Conservation (phyloP, 2,888 invertebrate species). For the Oligia strigilis region DNA sequence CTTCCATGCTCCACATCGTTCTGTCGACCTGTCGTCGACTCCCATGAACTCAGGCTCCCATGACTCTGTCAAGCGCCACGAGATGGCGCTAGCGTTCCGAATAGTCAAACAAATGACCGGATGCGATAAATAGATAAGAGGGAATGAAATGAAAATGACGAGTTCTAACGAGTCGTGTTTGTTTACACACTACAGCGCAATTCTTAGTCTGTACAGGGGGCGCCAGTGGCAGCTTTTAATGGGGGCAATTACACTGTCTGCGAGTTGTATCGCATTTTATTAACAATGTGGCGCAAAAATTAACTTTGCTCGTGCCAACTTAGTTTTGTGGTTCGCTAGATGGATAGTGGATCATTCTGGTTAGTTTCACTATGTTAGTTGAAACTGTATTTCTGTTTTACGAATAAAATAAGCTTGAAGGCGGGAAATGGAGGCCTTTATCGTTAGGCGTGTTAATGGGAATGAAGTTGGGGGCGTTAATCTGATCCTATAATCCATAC, state of each 20-base stretch:
- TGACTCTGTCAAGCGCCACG: no score
- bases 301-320: constrained; percentile 52
- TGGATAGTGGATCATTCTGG: constrained; percentile 23
- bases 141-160: neutral
- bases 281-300: constrained; percentile 61
- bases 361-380: constrained; percentile 4
- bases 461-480: neutral
- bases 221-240: constrained; percentile 60
- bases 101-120: no score
- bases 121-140: neutral
- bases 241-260: constrained; percentile 66
- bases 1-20: no score
- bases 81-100: no score
- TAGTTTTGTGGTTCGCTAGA: constrained; percentile 32
- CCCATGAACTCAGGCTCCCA: no score
- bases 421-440: neutral
- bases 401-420: neutral
- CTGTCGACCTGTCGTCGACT: no score
- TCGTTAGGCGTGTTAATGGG: neutral
- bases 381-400: neutral
- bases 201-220: constrained; percentile 57
- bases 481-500: no score
- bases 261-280: constrained; percentile 61
- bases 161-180: neutral
- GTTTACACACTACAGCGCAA: constrained; percentile 47